Conservation (phyloP, 1,140 invertebrate genomes). For the Tyrophagus putrescentiae region DNA sequence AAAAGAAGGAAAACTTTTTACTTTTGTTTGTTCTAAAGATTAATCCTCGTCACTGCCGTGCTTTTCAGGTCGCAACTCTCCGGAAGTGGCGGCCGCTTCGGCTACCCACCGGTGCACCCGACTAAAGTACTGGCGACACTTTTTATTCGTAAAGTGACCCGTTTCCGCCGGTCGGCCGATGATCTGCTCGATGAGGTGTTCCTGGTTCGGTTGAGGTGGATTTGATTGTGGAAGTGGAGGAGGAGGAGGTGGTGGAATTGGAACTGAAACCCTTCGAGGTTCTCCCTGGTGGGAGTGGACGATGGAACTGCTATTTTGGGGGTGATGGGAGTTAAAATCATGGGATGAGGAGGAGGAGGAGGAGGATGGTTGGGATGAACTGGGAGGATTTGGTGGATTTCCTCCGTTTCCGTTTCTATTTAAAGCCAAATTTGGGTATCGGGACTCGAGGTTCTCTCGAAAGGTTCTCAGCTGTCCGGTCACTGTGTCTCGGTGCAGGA, state of each 20-base stretch:
- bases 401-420: not conserved
- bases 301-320: not conserved
- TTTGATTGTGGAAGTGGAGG: too few species aligned
- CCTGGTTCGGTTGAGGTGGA: too few species aligned
- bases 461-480: not conserved
- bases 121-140: conserved; percentile 1
- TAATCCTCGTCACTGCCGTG: not conserved
- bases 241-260: conserved; percentile 3
- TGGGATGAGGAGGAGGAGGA: not conserved
- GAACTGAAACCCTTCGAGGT: not conserved
- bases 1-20: too few species aligned
- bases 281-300: not conserved
- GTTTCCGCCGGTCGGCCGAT: not conserved
- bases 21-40: too few species aligned
- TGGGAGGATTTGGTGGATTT: not conserved
- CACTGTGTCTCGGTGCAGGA: not conserved
- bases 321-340: not conserved
- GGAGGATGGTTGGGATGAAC: not conserved
- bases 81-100: conserved; percentile 5
- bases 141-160: conserved; percentile 4
- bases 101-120: conserved; percentile 3
- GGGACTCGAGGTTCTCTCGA: not conserved
- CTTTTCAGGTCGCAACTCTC: conserved; percentile 6
- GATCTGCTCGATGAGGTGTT: conserved; percentile 2
- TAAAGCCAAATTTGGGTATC: not conserved